Evolutionary conservation across 2,797 vertebrate genomes (phyloP).

Genomic region (Ataeniobius toweri): DNA sequence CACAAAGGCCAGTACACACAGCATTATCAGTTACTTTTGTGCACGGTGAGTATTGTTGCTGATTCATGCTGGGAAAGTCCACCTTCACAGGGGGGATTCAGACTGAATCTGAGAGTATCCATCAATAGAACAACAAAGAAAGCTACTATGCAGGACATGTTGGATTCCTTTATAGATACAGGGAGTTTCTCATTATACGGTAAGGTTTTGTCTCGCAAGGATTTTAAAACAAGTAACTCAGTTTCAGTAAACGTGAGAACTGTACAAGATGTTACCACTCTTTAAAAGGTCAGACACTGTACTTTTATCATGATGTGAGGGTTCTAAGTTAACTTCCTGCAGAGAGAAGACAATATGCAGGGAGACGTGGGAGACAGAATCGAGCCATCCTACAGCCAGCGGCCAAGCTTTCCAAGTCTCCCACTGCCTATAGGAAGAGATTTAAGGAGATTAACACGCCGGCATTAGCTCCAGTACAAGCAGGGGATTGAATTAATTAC

Average conservation of each 20-base stretch:
- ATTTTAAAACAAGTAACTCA: slow-evolving; percentile 16
- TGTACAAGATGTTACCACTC: slow-evolving; percentile 16
- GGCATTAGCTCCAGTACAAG: slow-evolving; percentile 80
- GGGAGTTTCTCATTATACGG: background rate
- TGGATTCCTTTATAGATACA: background rate
- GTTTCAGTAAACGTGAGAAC: slow-evolving; percentile 9
- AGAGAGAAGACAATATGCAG: slow-evolving; percentile 66
- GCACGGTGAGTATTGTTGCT: background rate
- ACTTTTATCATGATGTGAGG: slow-evolving; percentile 21
- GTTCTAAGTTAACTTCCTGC: slow-evolving; percentile 55
- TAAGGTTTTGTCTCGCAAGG: background rate
- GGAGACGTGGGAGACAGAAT: slow-evolving; percentile 71
- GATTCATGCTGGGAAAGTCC: slow-evolving; percentile 50
- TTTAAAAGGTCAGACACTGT: slow-evolving; percentile 44
- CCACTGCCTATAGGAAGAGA: slow-evolving; percentile 78
- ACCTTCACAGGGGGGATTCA: slow-evolving; percentile 25
- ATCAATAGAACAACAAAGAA: background rate
- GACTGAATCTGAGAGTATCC: slow-evolving; percentile 7
- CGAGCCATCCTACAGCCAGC: slow-evolving; percentile 79
- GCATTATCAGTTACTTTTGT: slow-evolving; percentile 2
- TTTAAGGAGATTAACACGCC: slow-evolving; percentile 84
- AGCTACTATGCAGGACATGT: slow-evolving; percentile 1
- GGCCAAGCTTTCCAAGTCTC: slow-evolving; percentile 80
- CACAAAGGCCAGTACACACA: background rate
- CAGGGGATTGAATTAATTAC: slow-evolving; percentile 85